Base-by-base conservation (phyloP, 2,113 vertebrate genomes). In the Lethenteron reissneri region DNA sequence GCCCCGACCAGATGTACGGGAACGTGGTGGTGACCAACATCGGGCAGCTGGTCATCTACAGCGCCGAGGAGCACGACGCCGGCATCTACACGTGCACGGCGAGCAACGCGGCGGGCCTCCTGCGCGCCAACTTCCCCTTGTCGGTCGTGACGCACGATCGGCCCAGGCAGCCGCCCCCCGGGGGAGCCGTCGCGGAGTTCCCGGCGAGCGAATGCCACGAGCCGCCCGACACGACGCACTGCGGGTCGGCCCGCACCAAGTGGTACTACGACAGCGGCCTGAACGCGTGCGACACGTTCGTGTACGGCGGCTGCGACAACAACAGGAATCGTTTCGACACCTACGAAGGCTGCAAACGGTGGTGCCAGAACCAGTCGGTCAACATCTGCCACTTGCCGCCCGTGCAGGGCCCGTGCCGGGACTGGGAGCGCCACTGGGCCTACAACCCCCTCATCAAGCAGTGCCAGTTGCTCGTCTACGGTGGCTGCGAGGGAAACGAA, bases 21-120 rank as follows among this genome's bases (percentile, higher is more conserved):
- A 97, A 96, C 0, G 83, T 95, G 71, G 94, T 95, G 4, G 88
- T 96, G 74, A 97, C 94, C 73, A 97, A 92, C 81, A 88, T 92
- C 0, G 94, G 90, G 3, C 92, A 97, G 81, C 82, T 97, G 9
- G 92, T 97, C 58, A 86, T 97, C 73, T 97, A 97, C 81, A 95
- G 90, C 0, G 88, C 87, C 6, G 86, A 84, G 78, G 80, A 83
- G 0, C 86, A 87, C 78, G 94, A 97, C 1, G 87, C 91, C 0
- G 91, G 94, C 4, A 84, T 96, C 73, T 97, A 97, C 75, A 92
- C 86, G 1, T 97, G 94, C 76, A 83, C 90, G 0, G 92, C 89
- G 1, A 80, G 87, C 1, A 97, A 95, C 1, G 76, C 85, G 0
- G 88, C 80, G 0, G 92, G 94, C 12, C 82, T 86, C 69, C 84